Conservation (phyloP, 1,140 invertebrate genomes). For the Cardiocondyla obscurior region DNA sequence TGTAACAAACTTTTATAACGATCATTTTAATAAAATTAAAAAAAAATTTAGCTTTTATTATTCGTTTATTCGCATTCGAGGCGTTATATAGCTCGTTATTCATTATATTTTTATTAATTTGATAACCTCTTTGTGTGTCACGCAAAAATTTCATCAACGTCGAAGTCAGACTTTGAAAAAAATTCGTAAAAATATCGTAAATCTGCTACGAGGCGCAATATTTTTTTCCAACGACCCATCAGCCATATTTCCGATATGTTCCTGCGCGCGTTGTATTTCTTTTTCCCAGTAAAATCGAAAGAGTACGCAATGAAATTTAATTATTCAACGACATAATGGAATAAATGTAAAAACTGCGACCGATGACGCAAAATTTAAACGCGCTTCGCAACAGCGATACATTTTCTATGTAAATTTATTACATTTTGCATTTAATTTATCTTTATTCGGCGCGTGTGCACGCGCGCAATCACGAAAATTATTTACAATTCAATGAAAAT, state of each 20-base stretch:
- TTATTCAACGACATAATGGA: background rate
- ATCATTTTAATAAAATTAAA: background rate
- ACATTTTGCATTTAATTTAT: background rate
- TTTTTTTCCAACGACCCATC: slow-evolving; percentile 14
- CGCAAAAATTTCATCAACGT: background rate
- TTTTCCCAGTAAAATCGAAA: background rate
- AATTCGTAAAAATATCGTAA: background rate
- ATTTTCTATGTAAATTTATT: slow-evolving; percentile 7
- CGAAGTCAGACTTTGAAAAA: background rate
- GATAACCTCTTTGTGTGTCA: background rate
- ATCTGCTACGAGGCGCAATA: background rate
- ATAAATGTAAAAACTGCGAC: background rate
- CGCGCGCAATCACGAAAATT: background rate
- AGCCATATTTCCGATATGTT: background rate
- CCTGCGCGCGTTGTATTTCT: background rate
- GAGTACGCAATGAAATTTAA: background rate
- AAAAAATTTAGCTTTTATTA: background rate
- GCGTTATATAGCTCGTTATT: too few species aligned
- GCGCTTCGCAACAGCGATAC: background rate
- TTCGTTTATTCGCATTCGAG: background rate
- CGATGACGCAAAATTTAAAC: background rate
- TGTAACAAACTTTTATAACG: background rate
- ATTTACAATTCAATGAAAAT: background rate
- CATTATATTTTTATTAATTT: background rate
- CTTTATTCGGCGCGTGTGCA: background rate